A percentile compares a stretch with the other conserved stretches of the same genome.
These are phyloP conservation scores for Notothenia coriiceps DNA, from an alignment of 2,113 vertebrate species.

Conservation along the genomic window DNA sequence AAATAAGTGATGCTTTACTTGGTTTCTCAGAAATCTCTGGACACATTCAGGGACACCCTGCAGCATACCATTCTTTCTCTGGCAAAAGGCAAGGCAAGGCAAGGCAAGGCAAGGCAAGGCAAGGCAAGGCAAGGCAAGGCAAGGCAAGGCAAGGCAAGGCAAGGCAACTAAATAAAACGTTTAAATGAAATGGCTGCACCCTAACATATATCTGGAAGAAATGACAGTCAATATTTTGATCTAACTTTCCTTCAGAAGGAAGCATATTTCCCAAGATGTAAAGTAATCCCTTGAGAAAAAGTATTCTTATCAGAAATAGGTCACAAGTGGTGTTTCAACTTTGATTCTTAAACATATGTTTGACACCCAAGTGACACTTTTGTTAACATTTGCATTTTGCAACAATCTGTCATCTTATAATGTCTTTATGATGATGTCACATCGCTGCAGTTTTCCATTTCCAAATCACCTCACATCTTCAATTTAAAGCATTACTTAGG, in stretches of 20 bases:
- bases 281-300: background rate
- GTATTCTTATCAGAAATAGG: background rate
- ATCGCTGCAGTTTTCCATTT: background rate
- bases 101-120: too few relatives aligned
- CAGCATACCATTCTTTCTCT: background rate
- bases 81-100: too few relatives aligned
- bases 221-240: constrained; percentile 2
- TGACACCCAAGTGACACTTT: background rate
- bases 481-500: background rate
- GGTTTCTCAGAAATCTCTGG: background rate
- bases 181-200: too few relatives aligned
- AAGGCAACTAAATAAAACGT: too few relatives aligned
- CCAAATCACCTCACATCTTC: background rate
- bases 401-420: background rate
- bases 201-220: background rate
- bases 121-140: too few relatives aligned
- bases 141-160: too few relatives aligned
- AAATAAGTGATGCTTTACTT: background rate
- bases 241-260: background rate
- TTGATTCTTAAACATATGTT: background rate
- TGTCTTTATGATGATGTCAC: background rate
- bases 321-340: too few relatives aligned
- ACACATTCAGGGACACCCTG: background rate
- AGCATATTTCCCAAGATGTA: background rate
- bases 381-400: background rate